These are phyloP conservation scores for Cabera pusaria DNA, from an alignment of 2,888 invertebrate genomes.

Conservation along the genomic window DNA sequence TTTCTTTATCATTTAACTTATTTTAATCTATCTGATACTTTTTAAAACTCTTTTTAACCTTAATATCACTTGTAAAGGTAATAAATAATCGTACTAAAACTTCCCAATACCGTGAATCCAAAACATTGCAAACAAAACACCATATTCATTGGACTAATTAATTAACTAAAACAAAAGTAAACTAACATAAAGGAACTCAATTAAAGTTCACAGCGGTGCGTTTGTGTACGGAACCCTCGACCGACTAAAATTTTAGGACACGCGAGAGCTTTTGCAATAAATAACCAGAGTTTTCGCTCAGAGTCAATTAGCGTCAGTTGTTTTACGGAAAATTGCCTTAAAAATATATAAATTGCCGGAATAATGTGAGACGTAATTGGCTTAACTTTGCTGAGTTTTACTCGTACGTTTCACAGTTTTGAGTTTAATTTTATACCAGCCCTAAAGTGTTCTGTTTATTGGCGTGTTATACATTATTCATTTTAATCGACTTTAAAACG, in stretches of 20 bases:
- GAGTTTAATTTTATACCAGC: too few relatives aligned
- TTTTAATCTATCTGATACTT: too few relatives aligned
- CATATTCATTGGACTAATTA: too few relatives aligned
- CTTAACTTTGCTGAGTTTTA: constrained; percentile 18
- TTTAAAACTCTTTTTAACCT: too few relatives aligned
- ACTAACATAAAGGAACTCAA: constrained; percentile 33
- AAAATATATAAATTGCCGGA: constrained; percentile 35
- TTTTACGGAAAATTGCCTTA: constrained; percentile 38
- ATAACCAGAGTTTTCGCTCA: constrained; percentile 41
- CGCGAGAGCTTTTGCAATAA: constrained; percentile 41
- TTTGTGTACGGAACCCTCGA: constrained; percentile 31
- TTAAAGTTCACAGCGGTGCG: constrained; percentile 34
- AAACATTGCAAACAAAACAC: neutral
- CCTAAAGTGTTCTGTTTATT: too few relatives aligned
- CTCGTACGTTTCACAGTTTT: neutral
- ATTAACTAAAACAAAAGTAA: constrained; percentile 11
- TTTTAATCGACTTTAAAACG: too few relatives aligned
- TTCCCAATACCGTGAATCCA: neutral
- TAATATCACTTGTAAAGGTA: too few relatives aligned
- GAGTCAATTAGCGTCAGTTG: constrained; percentile 52
- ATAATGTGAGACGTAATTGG: constrained; percentile 34
- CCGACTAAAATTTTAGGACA: constrained; percentile 32
- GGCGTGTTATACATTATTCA: too few relatives aligned
- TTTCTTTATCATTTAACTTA: too few relatives aligned
- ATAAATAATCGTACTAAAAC: too few relatives aligned